Evolutionary conservation across 2,113 vertebrate genomes (phyloP).

Genomic region (Ictalurus punctatus): DNA sequence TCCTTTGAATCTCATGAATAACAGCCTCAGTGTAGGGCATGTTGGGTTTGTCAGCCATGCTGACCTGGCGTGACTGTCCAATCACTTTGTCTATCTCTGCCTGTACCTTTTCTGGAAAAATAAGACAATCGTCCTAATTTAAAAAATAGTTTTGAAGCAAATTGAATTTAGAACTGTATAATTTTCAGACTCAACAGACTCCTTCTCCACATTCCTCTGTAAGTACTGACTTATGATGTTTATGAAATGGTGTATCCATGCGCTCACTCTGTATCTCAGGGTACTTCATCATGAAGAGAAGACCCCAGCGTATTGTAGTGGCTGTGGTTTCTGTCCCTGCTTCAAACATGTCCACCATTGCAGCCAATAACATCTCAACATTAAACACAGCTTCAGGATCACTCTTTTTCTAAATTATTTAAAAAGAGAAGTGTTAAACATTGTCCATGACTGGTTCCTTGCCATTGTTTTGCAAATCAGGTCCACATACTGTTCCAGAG

Average conservation of each 20-base stretch:
- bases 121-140: background rate
- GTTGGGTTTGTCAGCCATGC: slow-evolving; percentile 61
- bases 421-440: background rate
- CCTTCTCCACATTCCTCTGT: background rate
- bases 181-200: background rate
- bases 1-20: slow-evolving; percentile 75
- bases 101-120: slow-evolving; percentile 56
- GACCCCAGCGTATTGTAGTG: slow-evolving; percentile 72
- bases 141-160: background rate
- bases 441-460: background rate
- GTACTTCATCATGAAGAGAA: slow-evolving; percentile 70
- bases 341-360: slow-evolving; percentile 65
- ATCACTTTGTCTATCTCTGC: slow-evolving; percentile 60
- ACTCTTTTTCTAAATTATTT: slow-evolving; percentile 42
- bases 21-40: slow-evolving; percentile 75
- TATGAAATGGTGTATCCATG: background rate
- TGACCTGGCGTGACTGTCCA: slow-evolving; percentile 51
- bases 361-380: slow-evolving; percentile 58
- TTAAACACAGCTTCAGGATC: slow-evolving; percentile 49
- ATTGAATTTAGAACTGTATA: background rate
- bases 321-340: slow-evolving; percentile 75
- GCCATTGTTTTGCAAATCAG: background rate
- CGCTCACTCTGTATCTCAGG: slow-evolving; percentile 74
- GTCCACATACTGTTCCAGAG: background rate
- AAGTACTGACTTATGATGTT: background rate